Percentiles rank a stretch among this genome's conserved stretches.
phyloP scores from a whole-genome alignment of 1,140 invertebrate genomes.

The Pentalonia nigronervosa region DNA sequence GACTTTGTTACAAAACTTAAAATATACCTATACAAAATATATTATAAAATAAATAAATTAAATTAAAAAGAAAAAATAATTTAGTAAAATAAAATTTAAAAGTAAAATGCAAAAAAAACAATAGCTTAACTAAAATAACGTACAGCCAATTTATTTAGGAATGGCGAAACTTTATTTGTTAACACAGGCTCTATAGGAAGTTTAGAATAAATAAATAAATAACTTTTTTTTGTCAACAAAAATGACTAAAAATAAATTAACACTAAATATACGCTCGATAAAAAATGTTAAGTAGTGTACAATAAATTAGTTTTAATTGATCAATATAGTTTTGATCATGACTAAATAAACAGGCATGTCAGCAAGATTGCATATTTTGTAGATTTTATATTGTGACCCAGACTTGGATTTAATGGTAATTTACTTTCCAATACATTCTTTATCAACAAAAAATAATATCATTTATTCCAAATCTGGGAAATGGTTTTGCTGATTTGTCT shows the following conservation, averaged over 20 bases:
- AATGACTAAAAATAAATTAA: constrained; percentile 19
- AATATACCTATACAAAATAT: not conserved
- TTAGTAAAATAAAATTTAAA: constrained; percentile 26
- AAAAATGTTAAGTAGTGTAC: constrained; percentile 12
- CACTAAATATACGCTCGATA: not conserved
- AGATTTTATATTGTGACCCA: no score
- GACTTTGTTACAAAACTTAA: not conserved
- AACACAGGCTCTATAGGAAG: constrained; percentile 13
- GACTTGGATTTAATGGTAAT: no score
- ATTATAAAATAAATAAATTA: not conserved
- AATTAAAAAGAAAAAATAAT: not conserved
- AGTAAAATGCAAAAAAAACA: constrained; percentile 10
- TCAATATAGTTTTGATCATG: constrained; percentile 8
- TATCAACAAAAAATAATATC: no score
- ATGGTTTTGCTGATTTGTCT: no score
- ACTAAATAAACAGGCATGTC: no score
- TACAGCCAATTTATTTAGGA: constrained; percentile 38
- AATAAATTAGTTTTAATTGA: not conserved
- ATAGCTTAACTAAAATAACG: not conserved
- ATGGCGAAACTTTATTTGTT: not conserved
- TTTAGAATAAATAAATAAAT: constrained; percentile 19
- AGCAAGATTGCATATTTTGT: no score
- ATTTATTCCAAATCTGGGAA: no score
- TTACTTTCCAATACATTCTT: no score
- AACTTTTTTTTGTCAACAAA: not conserved